Evolutionary conservation across 2,888 invertebrate species (phyloP), one percentile per base, ranked within the genome.

Genomic region (Noctua janthina): DNA sequence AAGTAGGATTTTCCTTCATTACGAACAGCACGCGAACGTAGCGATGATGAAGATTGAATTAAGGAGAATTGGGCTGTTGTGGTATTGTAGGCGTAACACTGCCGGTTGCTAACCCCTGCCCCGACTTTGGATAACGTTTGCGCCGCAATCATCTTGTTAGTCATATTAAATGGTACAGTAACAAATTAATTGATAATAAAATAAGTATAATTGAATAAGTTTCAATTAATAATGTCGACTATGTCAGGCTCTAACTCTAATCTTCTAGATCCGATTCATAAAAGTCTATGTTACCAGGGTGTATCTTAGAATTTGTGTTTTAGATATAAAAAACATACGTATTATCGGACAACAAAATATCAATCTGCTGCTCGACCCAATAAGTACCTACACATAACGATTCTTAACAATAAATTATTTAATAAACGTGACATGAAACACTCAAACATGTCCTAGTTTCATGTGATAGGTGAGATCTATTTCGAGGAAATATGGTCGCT

Each of bases 401-500:
- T 76, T 39, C 46, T 29, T 62, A 49, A 78, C 49, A 35, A 46
- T 71, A 76, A n/a, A n/a, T 51, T 51, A 56, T 54, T 23, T 62
- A 54, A 51, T 64, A 70, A 76, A 81, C 43, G 43, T 17, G 23
- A 69, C 15, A 81, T 66, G n/a, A 59, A 46, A 54, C 29, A 72
- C 66, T 76, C 59, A 43, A 76, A 59, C 23, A 67, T 71, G 77
- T 39, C 69, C 82, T 78, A 79, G 66, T 81, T 77, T 81, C 64
- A 68, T 68, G 23, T 77, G 66, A 78, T 72, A 83, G 59, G 71
- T 62, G 74, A 81, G 77, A 84, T 82, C 68, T 72, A 79, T 79
- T 90, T 88, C 81, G 72, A 79, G 85, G 84, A 90, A 89, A 87
- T 84, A 70, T 81, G 81, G 80, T 72, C 54, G 78, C 76, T 71